Conservation (phyloP, 1,140 invertebrate genomes). For the Zelostemma sp. region DNA sequence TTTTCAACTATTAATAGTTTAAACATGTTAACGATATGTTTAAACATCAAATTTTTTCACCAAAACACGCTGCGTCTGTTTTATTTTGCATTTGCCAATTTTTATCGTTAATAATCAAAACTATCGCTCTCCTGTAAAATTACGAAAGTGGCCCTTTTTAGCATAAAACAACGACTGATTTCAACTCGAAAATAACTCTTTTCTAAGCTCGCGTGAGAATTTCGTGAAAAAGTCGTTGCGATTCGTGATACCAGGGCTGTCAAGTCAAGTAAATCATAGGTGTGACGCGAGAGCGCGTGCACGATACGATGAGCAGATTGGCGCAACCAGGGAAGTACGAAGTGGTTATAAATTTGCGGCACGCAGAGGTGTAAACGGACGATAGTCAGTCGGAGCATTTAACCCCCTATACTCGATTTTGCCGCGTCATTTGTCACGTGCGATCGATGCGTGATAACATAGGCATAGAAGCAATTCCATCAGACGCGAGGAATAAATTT, state of each 20-base stretch:
- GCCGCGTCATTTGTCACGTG: slow-evolving; percentile 48
- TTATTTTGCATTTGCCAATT: too few species aligned
- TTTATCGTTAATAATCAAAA: too few species aligned
- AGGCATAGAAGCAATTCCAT: slow-evolving; percentile 50
- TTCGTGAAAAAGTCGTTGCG: slow-evolving; percentile 22
- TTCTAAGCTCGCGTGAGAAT: not conserved
- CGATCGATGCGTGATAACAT: slow-evolving; percentile 51
- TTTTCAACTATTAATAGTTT: too few species aligned
- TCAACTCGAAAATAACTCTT: too few species aligned
- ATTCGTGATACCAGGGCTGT: slow-evolving; percentile 21
- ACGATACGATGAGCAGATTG: slow-evolving; percentile 51
- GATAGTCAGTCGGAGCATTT: slow-evolving; percentile 51
- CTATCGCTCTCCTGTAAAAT: too few species aligned
- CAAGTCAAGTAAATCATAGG: slow-evolving; percentile 51
- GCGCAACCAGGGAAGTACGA: slow-evolving; percentile 49
- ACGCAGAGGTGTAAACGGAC: slow-evolving; percentile 54
- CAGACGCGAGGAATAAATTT: slow-evolving; percentile 44
- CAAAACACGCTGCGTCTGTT: too few species aligned
- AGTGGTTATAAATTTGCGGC: slow-evolving; percentile 59
- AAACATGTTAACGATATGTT: too few species aligned
- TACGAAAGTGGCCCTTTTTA: too few species aligned
- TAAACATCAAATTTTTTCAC: too few species aligned
- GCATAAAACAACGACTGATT: too few species aligned
- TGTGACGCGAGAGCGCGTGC: slow-evolving; percentile 46
- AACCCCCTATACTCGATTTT: slow-evolving; percentile 48